Conservation (phyloP, 2,113 vertebrate species). For the Amblyornis subalaris region DNA sequence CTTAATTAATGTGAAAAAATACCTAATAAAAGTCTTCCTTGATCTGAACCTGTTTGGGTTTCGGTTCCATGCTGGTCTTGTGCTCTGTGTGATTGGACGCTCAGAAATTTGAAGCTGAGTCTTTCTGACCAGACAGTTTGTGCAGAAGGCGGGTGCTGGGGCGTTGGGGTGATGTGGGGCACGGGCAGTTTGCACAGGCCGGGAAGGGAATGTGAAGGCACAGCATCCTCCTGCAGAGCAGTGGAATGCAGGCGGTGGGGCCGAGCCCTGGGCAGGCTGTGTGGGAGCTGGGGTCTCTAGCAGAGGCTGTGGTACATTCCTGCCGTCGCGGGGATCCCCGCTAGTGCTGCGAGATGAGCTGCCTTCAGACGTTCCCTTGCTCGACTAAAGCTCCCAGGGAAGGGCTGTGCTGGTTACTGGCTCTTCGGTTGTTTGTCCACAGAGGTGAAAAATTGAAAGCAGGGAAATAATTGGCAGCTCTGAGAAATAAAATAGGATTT, state of each 20-base stretch:
- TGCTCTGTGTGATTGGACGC: accelerated
- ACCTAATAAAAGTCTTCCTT: background rate
- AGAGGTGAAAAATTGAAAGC: background rate
- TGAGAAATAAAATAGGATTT: background rate
- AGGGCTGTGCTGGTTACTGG: background rate
- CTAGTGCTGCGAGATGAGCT: background rate
- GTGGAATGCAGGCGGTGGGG: accelerated
- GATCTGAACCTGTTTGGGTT: background rate
- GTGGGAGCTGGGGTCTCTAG: background rate
- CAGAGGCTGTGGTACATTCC: background rate
- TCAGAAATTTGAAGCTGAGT: background rate
- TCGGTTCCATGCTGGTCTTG: background rate
- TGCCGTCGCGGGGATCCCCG: accelerated
- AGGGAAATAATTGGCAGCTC: background rate
- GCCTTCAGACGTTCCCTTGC: background rate
- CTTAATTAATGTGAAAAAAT: background rate
- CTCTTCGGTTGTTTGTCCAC: background rate
- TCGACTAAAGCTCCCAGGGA: background rate
- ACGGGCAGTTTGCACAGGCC: background rate
- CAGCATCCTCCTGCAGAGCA: accelerated
- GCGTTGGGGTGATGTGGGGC: too few species aligned
- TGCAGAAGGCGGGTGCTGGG: too few species aligned
- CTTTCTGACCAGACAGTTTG: background rate
- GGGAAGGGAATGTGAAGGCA: background rate
- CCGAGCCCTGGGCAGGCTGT: background rate